Conservation (phyloP, 2,797 vertebrate genomes). For the Poliocrania exsul region DNA sequence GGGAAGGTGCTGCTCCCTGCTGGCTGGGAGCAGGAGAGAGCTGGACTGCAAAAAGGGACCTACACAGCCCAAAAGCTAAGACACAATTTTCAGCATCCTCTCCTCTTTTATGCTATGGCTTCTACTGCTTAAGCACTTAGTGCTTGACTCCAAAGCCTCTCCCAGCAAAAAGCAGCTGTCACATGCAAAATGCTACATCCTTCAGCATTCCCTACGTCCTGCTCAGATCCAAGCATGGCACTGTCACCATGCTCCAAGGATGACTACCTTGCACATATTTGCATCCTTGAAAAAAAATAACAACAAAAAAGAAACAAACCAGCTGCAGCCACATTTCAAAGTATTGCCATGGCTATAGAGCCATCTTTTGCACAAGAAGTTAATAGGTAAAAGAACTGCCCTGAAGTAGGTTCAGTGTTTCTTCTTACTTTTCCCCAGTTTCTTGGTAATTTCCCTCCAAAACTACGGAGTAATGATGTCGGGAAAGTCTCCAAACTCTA, state of each 20-base stretch:
- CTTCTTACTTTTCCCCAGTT: not conserved
- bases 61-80: not conserved
- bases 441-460: not conserved
- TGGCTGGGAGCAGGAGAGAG: not conserved
- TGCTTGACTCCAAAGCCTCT: not conserved
- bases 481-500: not conserved
- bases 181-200: not conserved
- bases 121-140: not conserved
- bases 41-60: rapidly evolving
- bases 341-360: rapidly evolving
- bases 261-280: not conserved
- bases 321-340: not conserved
- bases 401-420: not conserved
- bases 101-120: not conserved
- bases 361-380: not conserved
- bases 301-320: not conserved
- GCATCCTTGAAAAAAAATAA: not conserved
- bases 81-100: rapidly evolving
- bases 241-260: not conserved
- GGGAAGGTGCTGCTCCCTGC: constrained; percentile 60
- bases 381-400: not conserved
- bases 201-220: not conserved
- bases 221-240: not conserved
- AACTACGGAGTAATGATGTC: rapidly evolving
- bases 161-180: not conserved